phyloP scores from a whole-genome alignment of 1,140 invertebrate genomes.

The Hycleus phaleratus region DNA sequence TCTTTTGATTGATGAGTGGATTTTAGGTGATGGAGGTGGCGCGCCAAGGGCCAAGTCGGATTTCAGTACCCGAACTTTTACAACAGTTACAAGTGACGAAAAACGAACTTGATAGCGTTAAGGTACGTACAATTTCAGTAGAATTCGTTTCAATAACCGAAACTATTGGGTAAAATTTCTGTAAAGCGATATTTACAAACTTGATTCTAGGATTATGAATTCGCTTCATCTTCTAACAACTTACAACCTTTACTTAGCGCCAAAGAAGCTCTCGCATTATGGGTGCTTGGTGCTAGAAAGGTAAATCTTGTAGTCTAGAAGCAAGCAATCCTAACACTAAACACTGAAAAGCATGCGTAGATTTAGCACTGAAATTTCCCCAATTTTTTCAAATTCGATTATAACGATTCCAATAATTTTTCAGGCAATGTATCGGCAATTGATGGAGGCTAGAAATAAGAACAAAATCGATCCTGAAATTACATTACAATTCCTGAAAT shows the following conservation, averaged over 20 bases:
- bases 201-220: conserved; percentile 59
- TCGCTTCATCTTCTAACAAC: conserved; percentile 56
- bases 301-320: conserved; percentile 41
- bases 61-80: conserved; percentile 68
- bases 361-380: neutral
- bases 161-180: too few species aligned
- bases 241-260: conserved; percentile 75
- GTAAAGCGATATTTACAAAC: neutral
- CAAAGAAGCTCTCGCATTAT: conserved; percentile 83
- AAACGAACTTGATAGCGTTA: conserved; percentile 74
- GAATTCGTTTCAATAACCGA: too few species aligned
- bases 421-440: conserved; percentile 74
- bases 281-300: conserved; percentile 82
- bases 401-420: conserved; percentile 31
- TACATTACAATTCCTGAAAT: conserved; percentile 80
- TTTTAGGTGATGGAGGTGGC: conserved; percentile 55
- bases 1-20: too few species aligned
- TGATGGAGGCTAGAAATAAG: conserved; percentile 63
- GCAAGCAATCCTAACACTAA: neutral
- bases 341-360: conserved; percentile 4
- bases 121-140: conserved; percentile 49
- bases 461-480: conserved; percentile 73
- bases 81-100: conserved; percentile 72
- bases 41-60: conserved; percentile 50
- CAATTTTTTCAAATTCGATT: neutral